Evolutionary conservation across 2,113 vertebrate genomes (phyloP).

Genomic region (Ornithorhynchus anatinus): DNA sequence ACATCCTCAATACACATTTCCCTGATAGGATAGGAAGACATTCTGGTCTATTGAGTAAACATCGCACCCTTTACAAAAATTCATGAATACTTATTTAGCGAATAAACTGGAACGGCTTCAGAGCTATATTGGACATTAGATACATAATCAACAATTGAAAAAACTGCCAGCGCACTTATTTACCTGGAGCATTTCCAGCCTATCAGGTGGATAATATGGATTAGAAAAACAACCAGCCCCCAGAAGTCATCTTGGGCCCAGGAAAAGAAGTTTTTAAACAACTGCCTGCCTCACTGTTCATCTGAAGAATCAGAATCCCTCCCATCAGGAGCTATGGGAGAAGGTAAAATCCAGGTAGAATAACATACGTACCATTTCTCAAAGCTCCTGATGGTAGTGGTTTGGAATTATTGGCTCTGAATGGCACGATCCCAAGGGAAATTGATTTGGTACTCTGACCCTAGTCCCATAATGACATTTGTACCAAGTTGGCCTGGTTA

Average conservation of each 20-base stretch:
- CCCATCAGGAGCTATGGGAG: background rate
- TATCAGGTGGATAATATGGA: background rate
- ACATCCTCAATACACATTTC: background rate
- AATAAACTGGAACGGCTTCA: background rate
- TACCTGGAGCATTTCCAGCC: background rate
- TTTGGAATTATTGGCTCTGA: too few relatives aligned
- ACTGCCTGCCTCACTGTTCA: background rate
- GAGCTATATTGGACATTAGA: background rate
- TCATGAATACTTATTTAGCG: background rate
- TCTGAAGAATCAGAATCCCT: background rate
- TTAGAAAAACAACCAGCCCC: background rate
- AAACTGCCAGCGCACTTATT: background rate
- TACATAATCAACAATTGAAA: background rate
- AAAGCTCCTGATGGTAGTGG: too few relatives aligned
- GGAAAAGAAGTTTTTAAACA: background rate
- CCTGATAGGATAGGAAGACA: background rate
- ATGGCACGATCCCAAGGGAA: too few relatives aligned
- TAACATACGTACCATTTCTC: too few relatives aligned
- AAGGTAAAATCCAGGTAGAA: too few relatives aligned
- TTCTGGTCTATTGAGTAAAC: slow-evolving; percentile 20
- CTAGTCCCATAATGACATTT: background rate
- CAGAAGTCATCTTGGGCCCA: background rate
- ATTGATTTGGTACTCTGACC: background rate
- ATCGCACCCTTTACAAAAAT: background rate
- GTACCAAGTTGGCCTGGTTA: too few relatives aligned